Conservation (phyloP, 2,797 vertebrate genomes). For the Huso huso region DNA sequence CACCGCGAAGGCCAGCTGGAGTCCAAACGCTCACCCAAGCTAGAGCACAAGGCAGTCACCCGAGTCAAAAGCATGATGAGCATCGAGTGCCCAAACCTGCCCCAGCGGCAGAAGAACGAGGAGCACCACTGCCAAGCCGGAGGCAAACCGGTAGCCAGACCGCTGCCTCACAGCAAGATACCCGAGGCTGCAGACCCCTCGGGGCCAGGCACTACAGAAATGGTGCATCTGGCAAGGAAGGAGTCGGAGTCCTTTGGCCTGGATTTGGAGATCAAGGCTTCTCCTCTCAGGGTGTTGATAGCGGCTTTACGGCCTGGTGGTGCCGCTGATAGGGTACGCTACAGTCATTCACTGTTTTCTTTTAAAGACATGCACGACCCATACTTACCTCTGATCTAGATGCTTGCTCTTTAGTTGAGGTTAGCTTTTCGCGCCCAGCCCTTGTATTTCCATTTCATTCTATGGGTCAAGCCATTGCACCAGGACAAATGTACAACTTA, state of each 20-base stretch:
- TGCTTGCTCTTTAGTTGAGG: too few relatives aligned
- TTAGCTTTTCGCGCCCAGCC: too few relatives aligned
- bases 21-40: conserved; percentile 69
- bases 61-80: conserved; percentile 69
- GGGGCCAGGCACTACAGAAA: conserved; percentile 44
- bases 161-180: conserved; percentile 48
- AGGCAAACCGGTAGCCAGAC: conserved; percentile 32
- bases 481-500: too few relatives aligned
- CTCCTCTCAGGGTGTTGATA: conserved; percentile 62
- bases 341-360: not conserved
- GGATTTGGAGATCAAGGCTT: conserved; percentile 68
- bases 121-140: conserved; percentile 30
- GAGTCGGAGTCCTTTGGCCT: conserved; percentile 62
- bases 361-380: too few relatives aligned
- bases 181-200: conserved; percentile 38
- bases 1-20: conserved; percentile 55
- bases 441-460: too few relatives aligned
- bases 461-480: too few relatives aligned
- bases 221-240: conserved; percentile 51
- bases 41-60: conserved; percentile 71
- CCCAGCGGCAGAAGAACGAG: conserved; percentile 47
- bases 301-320: conserved; percentile 61
- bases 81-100: conserved; percentile 49
- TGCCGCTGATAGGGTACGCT: conserved; percentile 64
- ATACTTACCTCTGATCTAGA: too few relatives aligned